Conservation (phyloP, 1,140 invertebrate genomes). For the Agraylea sexmaculata region DNA sequence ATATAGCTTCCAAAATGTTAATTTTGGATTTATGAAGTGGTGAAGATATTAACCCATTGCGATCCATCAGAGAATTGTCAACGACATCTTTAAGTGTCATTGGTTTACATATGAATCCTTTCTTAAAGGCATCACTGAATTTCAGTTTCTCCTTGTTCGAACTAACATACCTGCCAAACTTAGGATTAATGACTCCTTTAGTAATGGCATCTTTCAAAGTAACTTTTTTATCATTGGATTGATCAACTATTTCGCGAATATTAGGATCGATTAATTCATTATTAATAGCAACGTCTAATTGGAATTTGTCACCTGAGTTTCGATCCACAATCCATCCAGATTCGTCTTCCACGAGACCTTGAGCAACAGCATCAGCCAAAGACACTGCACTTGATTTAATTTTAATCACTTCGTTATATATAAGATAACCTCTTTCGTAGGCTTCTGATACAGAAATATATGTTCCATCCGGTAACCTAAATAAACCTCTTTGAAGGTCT, state of each 20-base stretch:
- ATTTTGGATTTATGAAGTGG: conserved; percentile 62
- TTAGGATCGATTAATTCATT: conserved; percentile 64
- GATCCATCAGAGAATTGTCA: conserved; percentile 69
- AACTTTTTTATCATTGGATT: conserved; percentile 62
- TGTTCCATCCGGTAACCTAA: conserved; percentile 51
- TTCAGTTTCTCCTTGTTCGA: conserved; percentile 60
- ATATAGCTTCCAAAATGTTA: conserved; percentile 72
- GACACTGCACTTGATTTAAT: conserved; percentile 62
- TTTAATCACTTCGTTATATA: conserved; percentile 59
- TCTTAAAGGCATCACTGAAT: conserved; percentile 66
- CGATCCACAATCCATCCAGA: conserved; percentile 70
- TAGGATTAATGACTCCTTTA: conserved; percentile 62
- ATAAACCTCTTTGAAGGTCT: conserved; percentile 64
- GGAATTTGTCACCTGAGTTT: conserved; percentile 67
- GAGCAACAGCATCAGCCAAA: conserved; percentile 68
- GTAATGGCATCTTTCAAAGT: conserved; percentile 69
- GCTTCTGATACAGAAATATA: conserved; percentile 69
- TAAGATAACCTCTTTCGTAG: conserved; percentile 58
- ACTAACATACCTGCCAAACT: conserved; percentile 63
- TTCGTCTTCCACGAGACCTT: conserved; percentile 63
- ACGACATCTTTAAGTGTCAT: conserved; percentile 80
- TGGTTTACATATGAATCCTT: conserved; percentile 73
- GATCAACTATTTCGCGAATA: conserved; percentile 70
- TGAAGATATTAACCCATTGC: conserved; percentile 66
- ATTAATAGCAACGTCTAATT: conserved; percentile 66